Base-by-base conservation (phyloP, 2,797 vertebrate genomes). In the Sebastes alutus region DNA sequence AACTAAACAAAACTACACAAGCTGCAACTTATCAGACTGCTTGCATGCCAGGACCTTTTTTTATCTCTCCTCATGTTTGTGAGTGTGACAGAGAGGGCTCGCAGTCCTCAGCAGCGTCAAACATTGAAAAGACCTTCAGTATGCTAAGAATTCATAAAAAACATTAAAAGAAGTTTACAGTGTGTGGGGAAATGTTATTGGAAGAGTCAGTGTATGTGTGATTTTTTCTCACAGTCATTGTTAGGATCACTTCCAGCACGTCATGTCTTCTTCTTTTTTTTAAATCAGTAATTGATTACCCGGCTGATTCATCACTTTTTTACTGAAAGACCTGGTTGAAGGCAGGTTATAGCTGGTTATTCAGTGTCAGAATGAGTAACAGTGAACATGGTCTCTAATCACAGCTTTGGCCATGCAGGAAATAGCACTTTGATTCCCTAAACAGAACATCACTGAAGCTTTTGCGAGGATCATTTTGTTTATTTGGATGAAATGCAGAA, bases 1-100 rank as follows among this genome's bases (percentile, higher is more conserved):
- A 96, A 96, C 93, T 90, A 93, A 95, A 95, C 94, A 94, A 92
- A 95, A 94, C 92, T 94, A 94, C 94, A 94, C 95, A 96, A 96
- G 94, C 95, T 96, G 93, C 87, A 94, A 96, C 91, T 95, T 95
- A 96, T 96, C 94, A 95, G 92, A 77, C 86, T 67, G 87, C 92
- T 91, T 94, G 93, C 93, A 94, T 95, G 94, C 94, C 94, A 95
- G 93, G 85, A 84, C 81, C 78, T 90, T 90, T 89, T 89, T 89
- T 89, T 91, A 90, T 92, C 90, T 91, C 83, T 68, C 30, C 64
- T 92, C 86, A 83, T 88, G 86, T 94, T 89, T 95, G 89, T 89
- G 85, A 92, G 87, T 88, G 86, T 83, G 85, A 92, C 91, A 94
- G 85, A 92, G 88, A 89, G 87, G 58, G 77, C 89, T 93, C 84